These are phyloP conservation scores for Drosophila niveifrons DNA, from an alignment of 2,888 invertebrate genomes.

Conservation along the genomic window DNA sequence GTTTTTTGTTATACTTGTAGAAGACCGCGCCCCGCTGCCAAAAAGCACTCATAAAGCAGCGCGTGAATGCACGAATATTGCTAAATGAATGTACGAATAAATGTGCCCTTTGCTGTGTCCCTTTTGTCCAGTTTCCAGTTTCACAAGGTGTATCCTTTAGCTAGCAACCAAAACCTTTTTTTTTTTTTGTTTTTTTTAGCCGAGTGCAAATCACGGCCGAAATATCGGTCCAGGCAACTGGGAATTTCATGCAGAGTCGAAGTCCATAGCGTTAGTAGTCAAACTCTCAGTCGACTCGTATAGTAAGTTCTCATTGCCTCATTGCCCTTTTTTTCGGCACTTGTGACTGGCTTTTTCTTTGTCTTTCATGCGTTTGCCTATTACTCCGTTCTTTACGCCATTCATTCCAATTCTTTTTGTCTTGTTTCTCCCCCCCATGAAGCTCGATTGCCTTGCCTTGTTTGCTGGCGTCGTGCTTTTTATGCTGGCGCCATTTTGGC, in stretches of 20 bases:
- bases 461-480: constrained; percentile 51
- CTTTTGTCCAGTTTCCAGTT: constrained; percentile 45
- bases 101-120: constrained; percentile 19
- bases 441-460: constrained; percentile 13
- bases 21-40: constrained; percentile 27
- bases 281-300: constrained; percentile 3
- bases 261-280: constrained; percentile 15
- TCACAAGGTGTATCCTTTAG: constrained; percentile 35
- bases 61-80: constrained; percentile 31
- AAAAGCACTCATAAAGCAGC: constrained; percentile 47
- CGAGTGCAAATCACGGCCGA: constrained; percentile 46
- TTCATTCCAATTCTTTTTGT: constrained; percentile 48
- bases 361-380: constrained; percentile 63
- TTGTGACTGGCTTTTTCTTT: constrained; percentile 41
- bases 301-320: constrained; percentile 15
- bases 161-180: constrained; percentile 19
- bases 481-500: constrained; percentile 75
- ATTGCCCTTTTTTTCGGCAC: constrained; percentile 21
- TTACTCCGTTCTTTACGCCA: constrained; percentile 55
- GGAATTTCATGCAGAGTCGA: constrained; percentile 44
- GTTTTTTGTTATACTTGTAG: background rate
- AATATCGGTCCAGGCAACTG: constrained; percentile 36
- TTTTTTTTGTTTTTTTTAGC: constrained; percentile 9
- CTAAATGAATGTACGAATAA: constrained; percentile 19
- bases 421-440: background rate